phyloP scores from a whole-genome alignment of 2,888 invertebrate genomes.

The Drosophila nr. fundita region DNA sequence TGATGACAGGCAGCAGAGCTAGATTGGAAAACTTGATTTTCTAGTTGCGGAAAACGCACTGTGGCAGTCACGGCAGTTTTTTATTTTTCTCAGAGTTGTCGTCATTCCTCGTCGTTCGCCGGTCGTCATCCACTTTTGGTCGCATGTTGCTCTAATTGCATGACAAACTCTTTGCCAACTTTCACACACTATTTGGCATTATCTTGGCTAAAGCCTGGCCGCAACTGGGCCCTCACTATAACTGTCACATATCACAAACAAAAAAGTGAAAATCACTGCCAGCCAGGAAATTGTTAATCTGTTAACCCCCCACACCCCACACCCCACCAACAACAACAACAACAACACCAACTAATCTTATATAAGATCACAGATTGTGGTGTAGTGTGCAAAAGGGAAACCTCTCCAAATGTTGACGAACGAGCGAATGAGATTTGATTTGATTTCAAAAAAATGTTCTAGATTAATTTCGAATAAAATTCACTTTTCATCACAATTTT shows the following conservation, averaged over 20 bases:
- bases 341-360: conserved; percentile 31
- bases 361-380: conserved; percentile 27
- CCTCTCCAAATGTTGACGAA: not conserved
- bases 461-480: not conserved
- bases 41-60: conserved; percentile 69
- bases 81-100: conserved; percentile 49
- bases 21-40: conserved; percentile 74
- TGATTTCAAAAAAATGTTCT: not conserved
- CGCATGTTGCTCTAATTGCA: conserved; percentile 79
- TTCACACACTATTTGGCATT: conserved; percentile 70
- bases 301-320: not conserved
- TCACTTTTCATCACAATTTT: not conserved
- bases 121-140: conserved; percentile 51
- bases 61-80: not conserved
- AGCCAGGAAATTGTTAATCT: conserved; percentile 43
- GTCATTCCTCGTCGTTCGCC: conserved; percentile 18
- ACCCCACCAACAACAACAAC: too few species aligned
- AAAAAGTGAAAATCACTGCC: conserved; percentile 57
- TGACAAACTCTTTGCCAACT: conserved; percentile 73
- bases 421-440: not conserved
- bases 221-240: conserved; percentile 32
- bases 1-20: conserved; percentile 32
- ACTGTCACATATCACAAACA: conserved; percentile 57
- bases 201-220: conserved; percentile 33
- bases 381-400: conserved; percentile 6